These are phyloP conservation scores for Brachionus rubens DNA, from an alignment of 1,140 invertebrate species.

Conservation along the genomic window DNA sequence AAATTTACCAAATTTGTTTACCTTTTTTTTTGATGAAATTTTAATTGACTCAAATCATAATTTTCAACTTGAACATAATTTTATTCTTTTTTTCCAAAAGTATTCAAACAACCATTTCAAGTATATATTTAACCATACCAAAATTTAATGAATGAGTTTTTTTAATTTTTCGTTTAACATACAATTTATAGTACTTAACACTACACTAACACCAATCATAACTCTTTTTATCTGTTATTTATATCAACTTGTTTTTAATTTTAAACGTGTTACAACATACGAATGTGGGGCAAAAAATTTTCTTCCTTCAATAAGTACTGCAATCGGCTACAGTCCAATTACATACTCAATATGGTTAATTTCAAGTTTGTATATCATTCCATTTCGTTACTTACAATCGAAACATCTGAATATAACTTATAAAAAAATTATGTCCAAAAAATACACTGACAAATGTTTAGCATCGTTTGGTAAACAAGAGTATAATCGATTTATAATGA, in stretches of 20 bases:
- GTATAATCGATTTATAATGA: background rate
- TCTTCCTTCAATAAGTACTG: conserved; percentile 7
- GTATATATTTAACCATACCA: too few species aligned
- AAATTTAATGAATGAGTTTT: conserved; percentile 9
- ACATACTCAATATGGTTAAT: background rate
- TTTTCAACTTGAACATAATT: too few species aligned
- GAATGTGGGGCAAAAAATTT: conserved; percentile 19
- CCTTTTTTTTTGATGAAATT: too few species aligned
- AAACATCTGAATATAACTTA: background rate
- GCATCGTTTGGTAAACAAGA: background rate
- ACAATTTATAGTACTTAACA: background rate
- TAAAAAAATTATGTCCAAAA: conserved; percentile 8
- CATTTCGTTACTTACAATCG: background rate
- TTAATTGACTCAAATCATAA: too few species aligned
- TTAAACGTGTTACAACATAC: background rate
- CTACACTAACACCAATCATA: background rate
- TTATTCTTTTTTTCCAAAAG: background rate
- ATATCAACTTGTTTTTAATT: background rate
- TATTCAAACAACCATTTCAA: too few species aligned
- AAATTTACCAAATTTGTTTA: too few species aligned
- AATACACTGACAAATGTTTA: background rate
- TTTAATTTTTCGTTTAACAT: conserved; percentile 21
- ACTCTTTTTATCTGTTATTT: background rate
- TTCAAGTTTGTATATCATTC: background rate
- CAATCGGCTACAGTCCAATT: background rate